Evolutionary conservation across 2,797 vertebrate genomes (phyloP), one percentile per base, ranked within the genome.

Genomic region (Microctenopoma steveboyesi): DNA sequence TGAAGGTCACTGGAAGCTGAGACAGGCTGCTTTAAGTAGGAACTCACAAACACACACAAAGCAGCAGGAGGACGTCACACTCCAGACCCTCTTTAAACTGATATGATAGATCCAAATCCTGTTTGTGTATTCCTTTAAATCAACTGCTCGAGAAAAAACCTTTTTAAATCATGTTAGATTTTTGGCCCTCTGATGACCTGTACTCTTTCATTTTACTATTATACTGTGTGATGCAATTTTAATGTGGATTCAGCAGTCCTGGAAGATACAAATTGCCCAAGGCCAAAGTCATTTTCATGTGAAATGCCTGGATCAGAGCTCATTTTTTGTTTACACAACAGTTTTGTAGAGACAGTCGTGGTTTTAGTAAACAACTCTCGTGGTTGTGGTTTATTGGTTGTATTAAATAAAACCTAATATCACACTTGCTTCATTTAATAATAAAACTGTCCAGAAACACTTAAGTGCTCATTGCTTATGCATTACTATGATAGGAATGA

Each of bases 1-100:
- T 82, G 55, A 90, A 91, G 84, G 81, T 87, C 68, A 82, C 1
- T 47, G 57, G 63, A 63, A 74, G 61, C 57, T 46, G 35, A 79
- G 66, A 81, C 76, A 78, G 55, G 55, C 30, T 11, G 13, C 42
- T 69, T 63, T 48, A 64, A 72, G 27, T 33, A 40, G 43, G 50
- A 71, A 64, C 22, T 54, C 49, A 39, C 47, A 76, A 76, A 56
- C 72, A 71, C 28, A 55, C 46, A 66, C 43, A 57, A 42, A 69
- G 22, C 60, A 58, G n/a, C 43, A 46, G 60, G 42, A 56, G 15
- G 15, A 67, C 25, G 64, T 69, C 16, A 49, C 18, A 12, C 53
- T 55, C 18, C 68, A 75, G 40, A 48, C 40, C 4, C 37, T 22
- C 28, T 69, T 69, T 22, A 46, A 60, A 69, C 4, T 25, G 14